Conservation (phyloP, 1,140 invertebrate genomes). For the Dendrolimus kikuchii region DNA sequence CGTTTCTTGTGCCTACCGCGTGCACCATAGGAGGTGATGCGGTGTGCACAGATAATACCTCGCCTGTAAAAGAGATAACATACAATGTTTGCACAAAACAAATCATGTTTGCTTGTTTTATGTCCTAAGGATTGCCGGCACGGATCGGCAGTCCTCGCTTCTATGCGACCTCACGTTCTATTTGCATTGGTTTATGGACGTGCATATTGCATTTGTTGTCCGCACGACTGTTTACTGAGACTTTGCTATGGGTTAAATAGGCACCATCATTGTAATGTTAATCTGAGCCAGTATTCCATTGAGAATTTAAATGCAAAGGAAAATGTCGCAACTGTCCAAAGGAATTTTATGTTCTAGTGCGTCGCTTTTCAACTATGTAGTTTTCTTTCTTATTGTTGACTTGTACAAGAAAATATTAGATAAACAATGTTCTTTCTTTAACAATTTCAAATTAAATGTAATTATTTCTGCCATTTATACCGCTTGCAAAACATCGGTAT, state of each 20-base stretch:
- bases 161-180: conserved; percentile 50
- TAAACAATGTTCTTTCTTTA: too few species aligned
- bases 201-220: conserved; percentile 25
- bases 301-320: neutral
- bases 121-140: conserved; percentile 39
- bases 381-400: too few species aligned
- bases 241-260: conserved; percentile 8
- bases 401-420: too few species aligned
- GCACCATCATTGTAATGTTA: neutral
- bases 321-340: neutral
- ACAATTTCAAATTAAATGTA: too few species aligned
- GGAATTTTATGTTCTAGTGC: neutral
- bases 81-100: conserved; percentile 56
- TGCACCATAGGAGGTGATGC: conserved; percentile 33
- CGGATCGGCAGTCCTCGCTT: conserved; percentile 33
- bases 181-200: conserved; percentile 38
- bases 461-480: too few species aligned
- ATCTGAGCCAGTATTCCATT: too few species aligned
- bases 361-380: too few species aligned
- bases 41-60: conserved; percentile 33
- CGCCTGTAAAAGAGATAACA: conserved; percentile 37
- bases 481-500: conserved; percentile 12
- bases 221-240: conserved; percentile 8
- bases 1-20: conserved; percentile 35
- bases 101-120: conserved; percentile 57